Evolutionary conservation across 2,797 vertebrate species (phyloP).

Genomic region (Scomberomorus guttatus): DNA sequence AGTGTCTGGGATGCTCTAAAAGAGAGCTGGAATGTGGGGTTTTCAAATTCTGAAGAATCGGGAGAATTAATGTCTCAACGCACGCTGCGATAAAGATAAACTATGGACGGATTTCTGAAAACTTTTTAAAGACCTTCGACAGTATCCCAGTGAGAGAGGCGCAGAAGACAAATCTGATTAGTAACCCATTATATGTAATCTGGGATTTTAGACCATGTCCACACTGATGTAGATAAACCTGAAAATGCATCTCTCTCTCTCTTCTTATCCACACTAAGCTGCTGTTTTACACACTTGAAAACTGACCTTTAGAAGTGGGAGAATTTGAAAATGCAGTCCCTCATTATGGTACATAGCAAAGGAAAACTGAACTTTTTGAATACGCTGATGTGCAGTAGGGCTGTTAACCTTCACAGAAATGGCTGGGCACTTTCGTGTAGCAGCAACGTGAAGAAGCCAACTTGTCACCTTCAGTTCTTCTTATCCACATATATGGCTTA

Average conservation of each 20-base stretch:
- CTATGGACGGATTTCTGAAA: conserved; percentile 5
- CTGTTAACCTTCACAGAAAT: neutral
- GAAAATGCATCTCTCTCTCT: conserved; percentile 4
- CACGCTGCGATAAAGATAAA: conserved; percentile 20
- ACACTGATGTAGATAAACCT: conserved; percentile 24
- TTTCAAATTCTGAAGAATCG: conserved; percentile 4
- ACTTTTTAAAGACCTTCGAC: conserved; percentile 15
- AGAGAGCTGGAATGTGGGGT: conserved; percentile 49
- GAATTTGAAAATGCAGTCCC: neutral
- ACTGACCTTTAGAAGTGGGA: neutral
- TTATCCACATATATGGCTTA: neutral
- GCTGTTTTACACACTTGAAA: neutral
- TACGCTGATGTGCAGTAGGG: neutral
- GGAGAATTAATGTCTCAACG: neutral
- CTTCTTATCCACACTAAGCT: conserved; percentile 2
- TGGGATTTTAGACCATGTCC: conserved; percentile 17
- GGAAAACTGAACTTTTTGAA: neutral
- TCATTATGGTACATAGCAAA: neutral
- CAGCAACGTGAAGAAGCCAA: neutral
- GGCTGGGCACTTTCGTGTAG: neutral
- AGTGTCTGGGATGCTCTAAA: conserved; percentile 27
- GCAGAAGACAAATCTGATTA: conserved; percentile 37
- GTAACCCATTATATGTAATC: conserved; percentile 26
- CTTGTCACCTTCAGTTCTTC: neutral
- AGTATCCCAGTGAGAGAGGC: neutral